Evolutionary conservation across 2,113 vertebrate genomes (phyloP).

Genomic region (Rhegmatorhina hoffmannsi): DNA sequence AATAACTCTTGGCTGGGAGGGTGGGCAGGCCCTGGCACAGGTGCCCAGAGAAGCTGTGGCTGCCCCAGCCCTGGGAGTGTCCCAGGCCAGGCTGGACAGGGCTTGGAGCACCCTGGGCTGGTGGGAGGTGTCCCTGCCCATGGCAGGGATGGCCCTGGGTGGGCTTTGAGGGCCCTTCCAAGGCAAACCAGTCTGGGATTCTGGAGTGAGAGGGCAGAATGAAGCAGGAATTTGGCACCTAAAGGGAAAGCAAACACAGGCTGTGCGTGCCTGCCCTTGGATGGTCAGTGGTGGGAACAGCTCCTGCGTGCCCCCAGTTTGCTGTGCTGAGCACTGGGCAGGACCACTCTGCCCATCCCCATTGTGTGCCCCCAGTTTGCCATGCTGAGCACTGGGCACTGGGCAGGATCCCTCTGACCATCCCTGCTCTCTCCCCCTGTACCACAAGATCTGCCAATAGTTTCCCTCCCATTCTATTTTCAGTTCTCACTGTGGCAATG

Average conservation of each 20-base stretch:
- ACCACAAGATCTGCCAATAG: accelerated
- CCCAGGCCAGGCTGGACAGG: accelerated
- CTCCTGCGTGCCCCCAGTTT: neutral
- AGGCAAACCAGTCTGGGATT: neutral
- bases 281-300: neutral
- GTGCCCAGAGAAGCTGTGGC: neutral
- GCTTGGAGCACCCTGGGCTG: neutral
- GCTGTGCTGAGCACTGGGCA: no score
- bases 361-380: no score
- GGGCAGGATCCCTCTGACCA: neutral
- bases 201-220: neutral
- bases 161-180: neutral
- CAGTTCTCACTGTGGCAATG: neutral
- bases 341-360: no score
- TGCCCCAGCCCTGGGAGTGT: neutral
- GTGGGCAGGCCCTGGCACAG: neutral
- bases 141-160: neutral
- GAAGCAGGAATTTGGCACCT: neutral
- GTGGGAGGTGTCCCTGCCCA: neutral
- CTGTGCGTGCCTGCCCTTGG: neutral
- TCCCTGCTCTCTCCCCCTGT: neutral
- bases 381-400: neutral
- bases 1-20: neutral
- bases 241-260: neutral
- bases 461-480: neutral